Conservation (phyloP, 2,888 invertebrate species). For the Gymnosoma rotundatum region DNA sequence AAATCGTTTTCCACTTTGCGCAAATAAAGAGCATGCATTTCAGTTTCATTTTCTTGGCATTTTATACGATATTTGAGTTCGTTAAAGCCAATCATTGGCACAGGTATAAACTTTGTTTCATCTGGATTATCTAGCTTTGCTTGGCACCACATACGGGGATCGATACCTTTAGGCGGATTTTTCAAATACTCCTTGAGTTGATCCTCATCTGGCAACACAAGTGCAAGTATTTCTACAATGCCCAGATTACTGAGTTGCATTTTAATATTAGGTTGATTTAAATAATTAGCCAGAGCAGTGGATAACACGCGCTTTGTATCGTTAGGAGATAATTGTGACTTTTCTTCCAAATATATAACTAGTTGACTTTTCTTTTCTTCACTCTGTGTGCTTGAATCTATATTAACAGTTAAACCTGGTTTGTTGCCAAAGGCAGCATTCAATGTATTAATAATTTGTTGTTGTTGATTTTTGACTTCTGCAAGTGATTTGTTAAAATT, state of each 20-base stretch:
- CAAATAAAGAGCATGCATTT: constrained; percentile 91
- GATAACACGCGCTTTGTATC: constrained; percentile 88
- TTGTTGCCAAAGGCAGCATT: constrained; percentile 90
- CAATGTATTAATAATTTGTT: constrained; percentile 86
- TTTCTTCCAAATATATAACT: constrained; percentile 88
- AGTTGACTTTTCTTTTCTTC: constrained; percentile 91
- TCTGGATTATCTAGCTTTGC: constrained; percentile 98
- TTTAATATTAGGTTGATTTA: constrained; percentile 88
- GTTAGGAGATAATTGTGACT: constrained; percentile 85
- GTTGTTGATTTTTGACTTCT: constrained; percentile 90
- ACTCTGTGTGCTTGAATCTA: constrained; percentile 90
- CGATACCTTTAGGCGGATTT: constrained; percentile 95
- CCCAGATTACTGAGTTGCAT: constrained; percentile 89
- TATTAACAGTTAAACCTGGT: constrained; percentile 90
- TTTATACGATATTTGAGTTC: constrained; percentile 91
- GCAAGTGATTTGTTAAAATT: constrained; percentile 91
- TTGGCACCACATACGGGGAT: constrained; percentile 96
- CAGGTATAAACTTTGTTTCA: constrained; percentile 93
- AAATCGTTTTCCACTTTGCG: constrained; percentile 91
- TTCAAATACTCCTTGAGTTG: constrained; percentile 94
- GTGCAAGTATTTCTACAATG: constrained; percentile 87
- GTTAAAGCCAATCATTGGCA: constrained; percentile 95
- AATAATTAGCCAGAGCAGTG: constrained; percentile 87
- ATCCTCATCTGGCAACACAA: constrained; percentile 89
- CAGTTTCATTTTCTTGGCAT: constrained; percentile 92